Percentiles rank a stretch among this genome's conserved stretches.
Evolutionary conservation across 1,140 invertebrate species (phyloP).

Genomic region (Hypothenemus hampei): DNA sequence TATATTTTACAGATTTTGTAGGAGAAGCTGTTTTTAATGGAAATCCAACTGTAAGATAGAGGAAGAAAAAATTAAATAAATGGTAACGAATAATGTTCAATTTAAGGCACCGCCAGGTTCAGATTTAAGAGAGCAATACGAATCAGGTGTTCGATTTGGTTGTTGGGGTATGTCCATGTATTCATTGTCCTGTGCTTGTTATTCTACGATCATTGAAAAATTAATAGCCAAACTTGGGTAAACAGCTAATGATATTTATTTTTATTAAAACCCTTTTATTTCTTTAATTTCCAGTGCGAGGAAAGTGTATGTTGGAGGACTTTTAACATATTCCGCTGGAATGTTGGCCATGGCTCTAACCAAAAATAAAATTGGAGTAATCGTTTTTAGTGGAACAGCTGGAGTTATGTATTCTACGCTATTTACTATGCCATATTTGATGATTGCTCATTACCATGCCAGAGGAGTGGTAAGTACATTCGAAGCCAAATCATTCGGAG

Average conservation of each 20-base stretch:
- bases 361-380: slow-evolving; percentile 71
- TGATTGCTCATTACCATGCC: slow-evolving; percentile 90
- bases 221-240: slow-evolving; percentile 80
- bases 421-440: slow-evolving; percentile 94
- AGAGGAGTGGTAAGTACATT: slow-evolving; percentile 75
- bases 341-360: slow-evolving; percentile 85
- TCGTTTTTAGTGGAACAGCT: slow-evolving; percentile 84
- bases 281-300: slow-evolving; percentile 63
- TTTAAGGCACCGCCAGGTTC: slow-evolving; percentile 66
- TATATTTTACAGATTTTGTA: slow-evolving; percentile 97
- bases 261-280: not conserved
- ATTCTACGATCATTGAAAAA: slow-evolving; percentile 84
- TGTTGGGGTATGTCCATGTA: slow-evolving; percentile 97
- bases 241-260: slow-evolving; percentile 25
- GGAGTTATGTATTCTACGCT: slow-evolving; percentile 96
- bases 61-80: not conserved
- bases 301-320: slow-evolving; percentile 83
- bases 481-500: too few relatives aligned
- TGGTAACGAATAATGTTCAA: not conserved
- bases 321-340: slow-evolving; percentile 81
- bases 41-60: slow-evolving; percentile 71
- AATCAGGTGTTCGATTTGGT: slow-evolving; percentile 88
- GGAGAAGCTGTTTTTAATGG: slow-evolving; percentile 93
- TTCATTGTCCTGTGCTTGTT: slow-evolving; percentile 88
- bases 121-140: slow-evolving; percentile 62